phyloP scores from a whole-genome alignment of 2,797 vertebrate species.

The Scomberomorus guttatus region DNA sequence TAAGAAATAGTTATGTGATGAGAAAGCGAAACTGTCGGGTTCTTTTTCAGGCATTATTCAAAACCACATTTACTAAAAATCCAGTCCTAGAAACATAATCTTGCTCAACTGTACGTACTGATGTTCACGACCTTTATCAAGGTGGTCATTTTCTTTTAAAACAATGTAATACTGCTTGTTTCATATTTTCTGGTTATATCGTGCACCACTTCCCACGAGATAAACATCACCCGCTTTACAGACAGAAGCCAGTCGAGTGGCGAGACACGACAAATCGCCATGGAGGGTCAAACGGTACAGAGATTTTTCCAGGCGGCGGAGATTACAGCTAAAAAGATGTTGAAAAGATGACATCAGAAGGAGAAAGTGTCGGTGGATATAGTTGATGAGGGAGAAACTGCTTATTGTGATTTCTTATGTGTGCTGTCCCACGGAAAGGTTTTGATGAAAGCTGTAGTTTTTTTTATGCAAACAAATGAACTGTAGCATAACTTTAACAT shows the following conservation, averaged over 20 bases:
- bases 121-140: neutral
- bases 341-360: neutral
- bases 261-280: too few species aligned
- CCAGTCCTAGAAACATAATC: neutral
- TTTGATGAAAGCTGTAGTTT: neutral
- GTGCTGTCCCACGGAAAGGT: too few species aligned
- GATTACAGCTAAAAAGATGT: neutral
- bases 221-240: too few species aligned
- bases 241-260: too few species aligned
- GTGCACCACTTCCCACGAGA: too few species aligned
- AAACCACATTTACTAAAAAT: neutral
- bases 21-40: too few species aligned
- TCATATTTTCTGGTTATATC: too few species aligned
- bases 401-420: neutral
- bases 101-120: neutral
- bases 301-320: too few species aligned
- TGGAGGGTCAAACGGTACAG: too few species aligned
- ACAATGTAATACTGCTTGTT: neutral
- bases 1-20: too few species aligned
- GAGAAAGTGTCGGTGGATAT: neutral
- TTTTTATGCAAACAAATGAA: neutral
- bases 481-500: too few species aligned
- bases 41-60: neutral
- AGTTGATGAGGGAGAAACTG: neutral
- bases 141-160: neutral